Evolutionary conservation across 2,888 invertebrate genomes (phyloP).

Genomic region (Eledona agricola): DNA sequence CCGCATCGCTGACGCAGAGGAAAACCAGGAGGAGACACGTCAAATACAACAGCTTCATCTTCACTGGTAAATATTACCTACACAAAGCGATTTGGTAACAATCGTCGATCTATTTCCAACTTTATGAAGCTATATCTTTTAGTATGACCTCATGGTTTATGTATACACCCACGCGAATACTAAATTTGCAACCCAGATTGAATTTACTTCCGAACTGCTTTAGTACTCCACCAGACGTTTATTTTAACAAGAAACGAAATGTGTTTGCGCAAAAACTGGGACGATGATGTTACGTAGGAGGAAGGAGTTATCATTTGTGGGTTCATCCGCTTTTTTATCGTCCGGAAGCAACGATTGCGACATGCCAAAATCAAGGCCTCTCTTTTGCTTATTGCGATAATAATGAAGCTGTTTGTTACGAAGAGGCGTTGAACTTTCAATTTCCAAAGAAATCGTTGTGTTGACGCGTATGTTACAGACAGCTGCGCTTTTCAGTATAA

Average conservation of each 20-base stretch:
- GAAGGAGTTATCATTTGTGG: constrained; percentile 19
- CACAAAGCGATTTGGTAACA: constrained; percentile 9
- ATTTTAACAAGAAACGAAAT: too few relatives aligned
- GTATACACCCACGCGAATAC: constrained; percentile 21
- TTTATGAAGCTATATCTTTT: constrained; percentile 30
- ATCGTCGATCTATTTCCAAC: constrained; percentile 23
- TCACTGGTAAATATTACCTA: constrained; percentile 40
- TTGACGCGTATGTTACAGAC: too few relatives aligned
- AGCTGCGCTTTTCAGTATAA: too few relatives aligned
- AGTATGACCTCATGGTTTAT: constrained; percentile 34
- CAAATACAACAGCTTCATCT: constrained; percentile 53
- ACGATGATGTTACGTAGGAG: constrained; percentile 10
- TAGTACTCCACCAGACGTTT: too few relatives aligned
- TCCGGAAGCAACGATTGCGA: constrained; percentile 24
- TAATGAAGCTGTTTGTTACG: neutral
- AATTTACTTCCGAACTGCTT: too few relatives aligned
- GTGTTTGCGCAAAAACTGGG: constrained; percentile 2
- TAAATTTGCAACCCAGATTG: constrained; percentile 1
- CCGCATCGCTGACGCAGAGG: constrained; percentile 49
- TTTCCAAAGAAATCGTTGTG: too few relatives aligned
- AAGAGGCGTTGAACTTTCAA: too few relatives aligned
- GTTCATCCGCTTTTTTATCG: constrained; percentile 23
- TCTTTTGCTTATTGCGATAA: neutral
- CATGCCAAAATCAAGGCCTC: constrained; percentile 5
- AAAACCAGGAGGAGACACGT: constrained; percentile 45